phyloP scores from a whole-genome alignment of 2,888 invertebrate genomes.

The Tromatobia lineatoria region DNA sequence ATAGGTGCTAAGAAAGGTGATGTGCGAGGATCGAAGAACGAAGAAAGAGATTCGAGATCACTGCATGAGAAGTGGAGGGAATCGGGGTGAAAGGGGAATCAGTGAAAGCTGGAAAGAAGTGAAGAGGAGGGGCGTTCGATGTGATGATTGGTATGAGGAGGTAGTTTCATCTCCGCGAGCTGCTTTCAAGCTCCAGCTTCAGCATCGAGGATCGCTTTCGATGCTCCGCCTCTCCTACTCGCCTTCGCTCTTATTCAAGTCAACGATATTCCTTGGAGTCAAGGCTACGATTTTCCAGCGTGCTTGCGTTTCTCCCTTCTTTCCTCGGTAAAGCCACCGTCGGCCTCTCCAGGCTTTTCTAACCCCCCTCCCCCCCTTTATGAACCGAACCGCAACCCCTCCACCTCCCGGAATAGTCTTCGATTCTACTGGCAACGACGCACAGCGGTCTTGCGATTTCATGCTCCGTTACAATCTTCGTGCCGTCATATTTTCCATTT shows the following conservation, averaged over 20 bases:
- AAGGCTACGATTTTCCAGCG: conserved; percentile 57
- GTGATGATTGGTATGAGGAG: conserved; percentile 45
- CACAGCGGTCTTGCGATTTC: conserved; percentile 80
- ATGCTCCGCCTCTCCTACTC: conserved; percentile 39
- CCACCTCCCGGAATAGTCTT: conserved; percentile 54
- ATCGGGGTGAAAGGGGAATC: conserved; percentile 65
- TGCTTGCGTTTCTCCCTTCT: conserved; percentile 67
- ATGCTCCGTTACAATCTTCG: conserved; percentile 79
- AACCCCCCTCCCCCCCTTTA: conserved; percentile 27
- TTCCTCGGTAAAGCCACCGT: conserved; percentile 51
- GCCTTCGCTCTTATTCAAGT: conserved; percentile 54
- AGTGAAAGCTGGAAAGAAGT: conserved; percentile 38
- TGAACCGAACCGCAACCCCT: not conserved
- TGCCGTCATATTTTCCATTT: conserved; percentile 76
- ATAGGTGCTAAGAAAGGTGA: not conserved
- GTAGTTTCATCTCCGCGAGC: conserved; percentile 68
- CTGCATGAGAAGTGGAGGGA: conserved; percentile 51
- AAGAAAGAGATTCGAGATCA: conserved; percentile 16
- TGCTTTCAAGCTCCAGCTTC: conserved; percentile 66
- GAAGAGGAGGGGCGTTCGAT: conserved; percentile 13
- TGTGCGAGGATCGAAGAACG: conserved; percentile 28
- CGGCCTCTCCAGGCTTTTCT: conserved; percentile 23
- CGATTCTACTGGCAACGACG: conserved; percentile 66
- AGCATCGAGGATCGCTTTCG: conserved; percentile 56
- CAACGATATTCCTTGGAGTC: conserved; percentile 54